These are phyloP conservation scores for Mustelus asterias DNA, from an alignment of 2,113 vertebrate species.

Conservation along the genomic window DNA sequence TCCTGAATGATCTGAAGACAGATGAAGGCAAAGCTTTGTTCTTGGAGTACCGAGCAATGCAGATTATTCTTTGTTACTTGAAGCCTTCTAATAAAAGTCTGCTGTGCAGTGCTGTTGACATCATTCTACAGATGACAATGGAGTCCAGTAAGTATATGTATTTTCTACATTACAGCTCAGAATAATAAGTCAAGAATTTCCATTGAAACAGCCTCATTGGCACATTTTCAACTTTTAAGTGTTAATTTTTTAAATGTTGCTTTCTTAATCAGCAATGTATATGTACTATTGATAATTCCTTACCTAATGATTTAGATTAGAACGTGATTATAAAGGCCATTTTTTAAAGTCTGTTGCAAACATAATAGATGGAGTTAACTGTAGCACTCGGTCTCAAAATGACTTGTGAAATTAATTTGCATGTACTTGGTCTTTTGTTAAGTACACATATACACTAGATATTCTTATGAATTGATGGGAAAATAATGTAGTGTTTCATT, in stretches of 20 bases:
- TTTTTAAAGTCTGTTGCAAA: not conserved
- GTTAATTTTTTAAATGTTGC: not conserved
- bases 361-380: too few relatives aligned
- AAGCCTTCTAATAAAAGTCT: conserved; percentile 58
- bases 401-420: too few relatives aligned
- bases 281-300: not conserved
- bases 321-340: not conserved
- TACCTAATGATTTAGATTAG: not conserved
- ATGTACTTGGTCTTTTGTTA: too few relatives aligned
- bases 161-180: not conserved
- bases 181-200: not conserved
- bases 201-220: not conserved
- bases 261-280: not conserved
- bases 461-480: too few relatives aligned
- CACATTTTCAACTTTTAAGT: not conserved
- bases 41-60: conserved; percentile 67
- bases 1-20: conserved; percentile 63
- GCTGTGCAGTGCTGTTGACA: conserved; percentile 62
- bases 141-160: conserved; percentile 64
- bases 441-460: too few relatives aligned
- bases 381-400: too few relatives aligned
- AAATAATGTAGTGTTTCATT: too few relatives aligned
- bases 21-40: conserved; percentile 73
- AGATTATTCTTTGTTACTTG: conserved; percentile 61
- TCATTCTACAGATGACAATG: conserved; percentile 72